A percentile compares a stretch with the other conserved stretches of the same genome.
Conservation (phyloP, 2,113 vertebrate genomes). For the Pachypanchax playfairii region DNA sequence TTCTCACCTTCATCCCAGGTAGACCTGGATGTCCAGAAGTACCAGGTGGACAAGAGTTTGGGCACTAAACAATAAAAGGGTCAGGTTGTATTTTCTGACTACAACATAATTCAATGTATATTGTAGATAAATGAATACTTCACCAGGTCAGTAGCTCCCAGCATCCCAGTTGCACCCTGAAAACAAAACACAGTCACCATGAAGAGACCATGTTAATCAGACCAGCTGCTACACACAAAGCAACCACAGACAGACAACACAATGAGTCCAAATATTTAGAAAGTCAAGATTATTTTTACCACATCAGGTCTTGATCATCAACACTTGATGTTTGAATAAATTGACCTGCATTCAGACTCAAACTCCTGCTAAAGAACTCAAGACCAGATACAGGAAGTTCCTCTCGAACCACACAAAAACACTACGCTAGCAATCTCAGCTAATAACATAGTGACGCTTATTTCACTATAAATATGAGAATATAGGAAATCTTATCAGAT, state of each 20-base stretch:
- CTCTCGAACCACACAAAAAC: background rate
- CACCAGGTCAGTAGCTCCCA: slow-evolving; percentile 78
- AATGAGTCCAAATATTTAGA: no score
- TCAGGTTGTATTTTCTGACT: no score
- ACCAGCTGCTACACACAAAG: background rate
- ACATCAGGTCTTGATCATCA: no score
- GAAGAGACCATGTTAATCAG: no score
- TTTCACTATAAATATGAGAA: slow-evolving; percentile 5
- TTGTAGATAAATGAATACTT: slow-evolving; percentile 13
- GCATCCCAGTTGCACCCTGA: slow-evolving; percentile 79
- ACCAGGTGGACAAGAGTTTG: slow-evolving; percentile 88
- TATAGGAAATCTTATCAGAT: background rate
- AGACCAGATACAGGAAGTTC: no score
- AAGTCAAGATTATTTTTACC: no score
- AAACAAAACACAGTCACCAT: slow-evolving; percentile 23
- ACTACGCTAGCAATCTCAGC: background rate
- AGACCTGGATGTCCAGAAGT: slow-evolving; percentile 90
- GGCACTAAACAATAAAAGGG: slow-evolving; percentile 84
- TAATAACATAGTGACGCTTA: background rate
- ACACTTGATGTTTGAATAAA: no score
- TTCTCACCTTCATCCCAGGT: slow-evolving; percentile 94
- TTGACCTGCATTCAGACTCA: no score
- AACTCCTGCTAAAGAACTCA: no score
- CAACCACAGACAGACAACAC: no score
- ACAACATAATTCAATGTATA: background rate